A percentile compares a stretch with the other conserved stretches of the same genome.
These are phyloP conservation scores for Pachycephala philippinensis DNA, from an alignment of 2,113 vertebrate species.

Conservation along the genomic window DNA sequence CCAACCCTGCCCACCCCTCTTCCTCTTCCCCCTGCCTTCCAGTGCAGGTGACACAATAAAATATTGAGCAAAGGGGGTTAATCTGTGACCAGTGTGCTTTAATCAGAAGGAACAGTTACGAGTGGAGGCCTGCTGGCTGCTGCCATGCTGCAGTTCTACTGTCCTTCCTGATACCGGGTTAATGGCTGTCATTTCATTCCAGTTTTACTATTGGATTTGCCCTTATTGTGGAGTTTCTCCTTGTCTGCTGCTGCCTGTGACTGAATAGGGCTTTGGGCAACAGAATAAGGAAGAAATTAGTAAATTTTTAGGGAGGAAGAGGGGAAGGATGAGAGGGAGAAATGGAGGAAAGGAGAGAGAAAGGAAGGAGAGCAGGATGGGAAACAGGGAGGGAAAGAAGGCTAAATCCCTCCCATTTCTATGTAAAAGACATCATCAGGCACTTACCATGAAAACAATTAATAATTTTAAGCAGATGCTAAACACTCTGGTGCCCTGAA, in stretches of 20 bases:
- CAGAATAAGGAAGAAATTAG: not conserved
- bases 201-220: conserved; percentile 46
- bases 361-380: not conserved
- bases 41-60: not conserved
- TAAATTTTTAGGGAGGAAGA: not conserved
- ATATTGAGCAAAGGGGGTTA: not conserved
- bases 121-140: not conserved
- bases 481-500: not conserved
- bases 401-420: not conserved
- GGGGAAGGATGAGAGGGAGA: not conserved
- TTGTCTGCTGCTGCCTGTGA: not conserved
- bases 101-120: not conserved
- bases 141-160: conserved; percentile 38
- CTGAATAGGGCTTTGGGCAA: not conserved
- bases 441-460: not conserved
- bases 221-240: conserved; percentile 21
- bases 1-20: not conserved
- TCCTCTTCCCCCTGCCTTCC: not conserved
- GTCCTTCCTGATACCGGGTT: conserved; percentile 12
- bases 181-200: conserved; percentile 45
- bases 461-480: not conserved
- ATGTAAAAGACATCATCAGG: not conserved
- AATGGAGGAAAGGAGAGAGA: not conserved
- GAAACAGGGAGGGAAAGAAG: not conserved
- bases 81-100: conserved; percentile 18